Evolutionary conservation across 2,113 vertebrate species (phyloP).

Genomic region (Mandrillus leucophaeus): DNA sequence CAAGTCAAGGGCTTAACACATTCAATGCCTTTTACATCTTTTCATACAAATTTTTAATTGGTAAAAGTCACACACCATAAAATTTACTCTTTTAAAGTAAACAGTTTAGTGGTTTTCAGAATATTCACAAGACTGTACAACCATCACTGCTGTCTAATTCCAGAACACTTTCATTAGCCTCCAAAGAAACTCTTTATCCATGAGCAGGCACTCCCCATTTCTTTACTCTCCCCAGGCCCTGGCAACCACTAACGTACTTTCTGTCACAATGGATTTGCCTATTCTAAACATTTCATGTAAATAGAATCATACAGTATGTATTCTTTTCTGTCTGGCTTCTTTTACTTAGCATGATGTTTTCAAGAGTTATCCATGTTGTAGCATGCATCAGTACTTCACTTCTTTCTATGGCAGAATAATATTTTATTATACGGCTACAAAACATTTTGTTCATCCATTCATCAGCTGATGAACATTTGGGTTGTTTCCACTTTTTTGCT

Average conservation of each 20-base stretch:
- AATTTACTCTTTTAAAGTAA: neutral
- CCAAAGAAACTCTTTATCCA: neutral
- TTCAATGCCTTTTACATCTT: slow-evolving; percentile 6
- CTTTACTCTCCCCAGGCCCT: neutral
- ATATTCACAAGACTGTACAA: neutral
- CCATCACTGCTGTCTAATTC: neutral
- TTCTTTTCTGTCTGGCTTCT: neutral
- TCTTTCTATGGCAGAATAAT: neutral
- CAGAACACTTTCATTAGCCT: neutral
- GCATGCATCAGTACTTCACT: neutral
- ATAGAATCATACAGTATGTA: neutral
- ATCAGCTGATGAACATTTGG: neutral
- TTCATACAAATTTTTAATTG: neutral
- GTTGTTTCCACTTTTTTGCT: neutral
- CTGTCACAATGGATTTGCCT: neutral
- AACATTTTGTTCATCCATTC: neutral
- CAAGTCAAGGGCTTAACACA: slow-evolving; percentile 2
- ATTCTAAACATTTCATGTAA: neutral
- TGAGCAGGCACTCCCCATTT: neutral
- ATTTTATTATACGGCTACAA: neutral
- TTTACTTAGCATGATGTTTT: neutral
- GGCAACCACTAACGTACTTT: neutral
- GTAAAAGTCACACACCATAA: slow-evolving; percentile 1
- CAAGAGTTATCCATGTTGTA: neutral
- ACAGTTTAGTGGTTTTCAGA: neutral